Percentiles rank a stretch among this genome's conserved stretches.
Evolutionary conservation across 1,140 invertebrate species (phyloP).

Genomic region (Drosophila willistoni): DNA sequence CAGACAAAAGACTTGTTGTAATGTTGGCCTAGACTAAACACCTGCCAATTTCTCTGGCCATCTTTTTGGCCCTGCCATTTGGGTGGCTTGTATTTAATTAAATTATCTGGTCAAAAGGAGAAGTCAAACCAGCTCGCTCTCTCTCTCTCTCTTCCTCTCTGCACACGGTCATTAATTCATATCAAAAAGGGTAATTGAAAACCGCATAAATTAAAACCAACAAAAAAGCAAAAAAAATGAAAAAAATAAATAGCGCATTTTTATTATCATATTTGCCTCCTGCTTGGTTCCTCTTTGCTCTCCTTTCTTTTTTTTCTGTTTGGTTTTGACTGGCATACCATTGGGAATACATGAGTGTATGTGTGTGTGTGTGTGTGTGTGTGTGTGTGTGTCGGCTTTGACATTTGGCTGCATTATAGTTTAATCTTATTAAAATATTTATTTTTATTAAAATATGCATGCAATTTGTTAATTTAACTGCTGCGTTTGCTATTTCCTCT

Average conservation of each 20-base stretch:
- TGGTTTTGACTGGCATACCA: conserved; percentile 35
- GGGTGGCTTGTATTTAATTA: conserved; percentile 11
- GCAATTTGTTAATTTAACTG: conserved; percentile 82
- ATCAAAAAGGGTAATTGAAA: conserved; percentile 80
- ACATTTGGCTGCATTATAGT: conserved; percentile 81
- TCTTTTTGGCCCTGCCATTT: neutral
- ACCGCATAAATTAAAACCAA: conserved; percentile 75
- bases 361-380: no score
- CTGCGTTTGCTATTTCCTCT: conserved; percentile 55
- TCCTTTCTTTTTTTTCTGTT: conserved; percentile 52
- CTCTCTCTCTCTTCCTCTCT: no score
- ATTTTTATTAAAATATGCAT: conserved; percentile 82
- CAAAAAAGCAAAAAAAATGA: conserved; percentile 19
- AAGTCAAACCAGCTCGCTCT: neutral
- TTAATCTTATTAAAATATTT: conserved; percentile 82
- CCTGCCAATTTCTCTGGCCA: neutral
- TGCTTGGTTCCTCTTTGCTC: conserved; percentile 31
- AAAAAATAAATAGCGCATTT: conserved; percentile 32
- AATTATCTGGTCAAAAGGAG: conserved; percentile 1
- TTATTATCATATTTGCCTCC: conserved; percentile 2
- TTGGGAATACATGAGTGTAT: conserved; percentile 52
- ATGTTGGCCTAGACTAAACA: neutral
- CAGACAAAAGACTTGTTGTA: conserved; percentile 7
- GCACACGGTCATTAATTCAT: conserved; percentile 67
- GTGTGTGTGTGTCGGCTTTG: conserved; percentile 66